Evolutionary conservation across 1,140 invertebrate genomes (phyloP).

Genomic region (Lithobius niger): DNA sequence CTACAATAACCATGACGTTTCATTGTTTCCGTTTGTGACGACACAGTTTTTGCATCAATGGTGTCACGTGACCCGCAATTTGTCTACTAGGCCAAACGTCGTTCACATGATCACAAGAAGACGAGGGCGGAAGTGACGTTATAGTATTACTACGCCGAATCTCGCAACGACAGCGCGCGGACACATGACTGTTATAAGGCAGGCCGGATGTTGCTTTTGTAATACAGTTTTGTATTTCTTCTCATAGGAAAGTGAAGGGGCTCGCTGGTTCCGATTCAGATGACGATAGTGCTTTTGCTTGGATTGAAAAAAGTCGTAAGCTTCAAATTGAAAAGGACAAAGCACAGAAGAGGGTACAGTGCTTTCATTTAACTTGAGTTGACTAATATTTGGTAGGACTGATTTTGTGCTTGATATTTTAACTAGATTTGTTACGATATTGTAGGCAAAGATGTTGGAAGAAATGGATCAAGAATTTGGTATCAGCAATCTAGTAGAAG

Average conservation of each 20-base stretch:
- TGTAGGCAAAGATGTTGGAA: slow-evolving; percentile 75
- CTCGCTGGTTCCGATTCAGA: slow-evolving; percentile 56
- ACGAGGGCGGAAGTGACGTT: too few species aligned
- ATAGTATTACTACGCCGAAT: too few species aligned
- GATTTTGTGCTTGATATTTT: slow-evolving; percentile 3
- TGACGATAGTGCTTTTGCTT: slow-evolving; percentile 48
- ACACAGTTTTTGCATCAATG: too few species aligned
- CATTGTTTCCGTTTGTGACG: too few species aligned
- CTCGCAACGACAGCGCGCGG: too few species aligned
- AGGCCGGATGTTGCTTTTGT: too few species aligned
- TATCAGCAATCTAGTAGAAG: slow-evolving; percentile 62
- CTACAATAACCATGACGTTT: too few species aligned
- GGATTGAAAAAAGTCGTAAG: slow-evolving; percentile 69
- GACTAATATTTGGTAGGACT: background rate
- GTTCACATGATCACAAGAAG: too few species aligned
- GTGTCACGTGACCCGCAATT: too few species aligned
- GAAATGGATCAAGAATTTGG: slow-evolving; percentile 94
- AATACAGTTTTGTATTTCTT: slow-evolving; percentile 17
- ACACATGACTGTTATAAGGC: too few species aligned
- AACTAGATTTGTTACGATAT: slow-evolving; percentile 16
- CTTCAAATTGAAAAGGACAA: slow-evolving; percentile 65
- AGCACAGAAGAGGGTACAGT: slow-evolving; percentile 64
- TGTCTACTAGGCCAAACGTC: too few species aligned
- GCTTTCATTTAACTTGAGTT: background rate
- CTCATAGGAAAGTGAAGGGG: slow-evolving; percentile 43